These are phyloP conservation scores for Xiphorhynchus erythropygius DNA, from an alignment of 2,797 vertebrate genomes.

Conservation along the genomic window DNA sequence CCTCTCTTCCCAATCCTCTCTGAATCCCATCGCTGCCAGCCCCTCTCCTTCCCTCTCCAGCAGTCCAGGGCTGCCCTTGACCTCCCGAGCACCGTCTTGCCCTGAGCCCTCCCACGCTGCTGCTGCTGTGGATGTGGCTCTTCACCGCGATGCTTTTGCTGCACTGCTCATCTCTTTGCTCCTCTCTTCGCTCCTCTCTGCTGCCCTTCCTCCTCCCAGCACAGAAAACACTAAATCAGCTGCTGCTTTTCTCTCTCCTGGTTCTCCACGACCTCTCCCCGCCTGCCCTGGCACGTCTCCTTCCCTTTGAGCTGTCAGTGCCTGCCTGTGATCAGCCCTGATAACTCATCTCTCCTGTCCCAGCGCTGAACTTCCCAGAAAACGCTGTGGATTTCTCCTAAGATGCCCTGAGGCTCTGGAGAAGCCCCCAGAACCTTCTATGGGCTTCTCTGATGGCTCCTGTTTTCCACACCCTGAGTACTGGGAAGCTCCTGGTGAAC, in stretches of 20 bases:
- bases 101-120: fast-evolving
- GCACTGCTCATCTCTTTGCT: background rate
- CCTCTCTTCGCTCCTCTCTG: background rate
- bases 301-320: background rate
- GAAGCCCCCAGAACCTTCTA: background rate
- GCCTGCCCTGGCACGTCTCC: background rate
- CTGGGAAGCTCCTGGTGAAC: background rate
- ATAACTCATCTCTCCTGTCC: background rate
- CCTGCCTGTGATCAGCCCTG: background rate
- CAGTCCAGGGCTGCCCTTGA: background rate
- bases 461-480: background rate
- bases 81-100: fast-evolving
- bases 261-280: background rate
- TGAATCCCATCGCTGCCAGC: fast-evolving
- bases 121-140: background rate
- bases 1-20: background rate
- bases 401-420: background rate
- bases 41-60: fast-evolving
- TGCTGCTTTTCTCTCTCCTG: background rate
- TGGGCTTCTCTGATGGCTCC: background rate
- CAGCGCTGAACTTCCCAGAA: background rate
- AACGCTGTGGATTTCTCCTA: background rate
- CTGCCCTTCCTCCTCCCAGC: background rate
- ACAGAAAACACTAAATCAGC: background rate
- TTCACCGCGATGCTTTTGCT: background rate